Conservation (phyloP, 1,140 invertebrate species). For the Megathymus violae region DNA sequence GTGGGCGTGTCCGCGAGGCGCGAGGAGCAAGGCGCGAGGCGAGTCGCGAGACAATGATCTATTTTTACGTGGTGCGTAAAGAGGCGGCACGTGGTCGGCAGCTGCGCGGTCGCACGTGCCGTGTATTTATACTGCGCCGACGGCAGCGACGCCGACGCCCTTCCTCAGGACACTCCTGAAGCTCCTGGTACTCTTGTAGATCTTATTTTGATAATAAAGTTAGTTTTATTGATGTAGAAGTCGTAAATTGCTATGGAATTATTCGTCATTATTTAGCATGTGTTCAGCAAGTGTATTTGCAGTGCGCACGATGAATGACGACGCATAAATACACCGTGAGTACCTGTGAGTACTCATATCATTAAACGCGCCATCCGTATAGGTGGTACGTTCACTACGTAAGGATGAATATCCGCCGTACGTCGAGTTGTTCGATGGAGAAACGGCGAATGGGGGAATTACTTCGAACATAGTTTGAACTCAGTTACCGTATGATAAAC, state of each 20-base stretch:
- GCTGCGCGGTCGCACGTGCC: constrained; percentile 77
- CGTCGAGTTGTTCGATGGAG: too few species aligned
- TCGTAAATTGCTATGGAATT: not conserved
- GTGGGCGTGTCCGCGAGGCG: constrained; percentile 73
- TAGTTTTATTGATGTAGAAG: not conserved
- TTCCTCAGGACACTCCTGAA: constrained; percentile 54
- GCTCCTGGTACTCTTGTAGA: constrained; percentile 22
- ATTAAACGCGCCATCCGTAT: too few species aligned
- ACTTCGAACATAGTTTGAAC: too few species aligned
- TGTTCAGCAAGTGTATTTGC: too few species aligned
- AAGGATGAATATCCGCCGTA: too few species aligned
- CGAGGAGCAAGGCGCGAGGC: constrained; percentile 26
- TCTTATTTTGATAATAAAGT: not conserved
- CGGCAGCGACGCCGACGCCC: constrained; percentile 52
- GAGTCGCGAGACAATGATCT: constrained; percentile 74
- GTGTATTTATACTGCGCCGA: constrained; percentile 72
- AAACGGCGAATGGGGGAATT: too few species aligned
- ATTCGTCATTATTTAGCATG: too few species aligned
- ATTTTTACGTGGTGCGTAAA: constrained; percentile 76
- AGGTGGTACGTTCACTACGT: too few species aligned
- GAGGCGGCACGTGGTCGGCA: constrained; percentile 77
- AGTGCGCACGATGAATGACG: too few species aligned
- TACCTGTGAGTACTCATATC: too few species aligned
- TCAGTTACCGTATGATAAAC: too few species aligned
- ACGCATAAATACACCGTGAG: too few species aligned